Evolutionary conservation across 2,113 vertebrate genomes (phyloP), one percentile per base, ranked within the genome.

Genomic region (Austrofundulus limnaeus): DNA sequence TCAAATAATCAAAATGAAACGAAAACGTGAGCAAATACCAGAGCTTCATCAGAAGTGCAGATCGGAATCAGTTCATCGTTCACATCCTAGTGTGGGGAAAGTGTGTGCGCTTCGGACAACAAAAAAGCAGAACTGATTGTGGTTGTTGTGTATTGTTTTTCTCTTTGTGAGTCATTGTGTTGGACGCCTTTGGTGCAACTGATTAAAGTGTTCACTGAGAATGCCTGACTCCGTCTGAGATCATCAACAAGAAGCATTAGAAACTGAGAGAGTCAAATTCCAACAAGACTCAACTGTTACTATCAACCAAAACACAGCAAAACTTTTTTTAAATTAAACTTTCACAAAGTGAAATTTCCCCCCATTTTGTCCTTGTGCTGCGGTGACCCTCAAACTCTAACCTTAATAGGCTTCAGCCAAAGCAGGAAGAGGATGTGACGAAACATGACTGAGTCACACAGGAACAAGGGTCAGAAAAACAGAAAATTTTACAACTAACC

Each of bases 401-500:
- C 38, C 13, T 34, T 46, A 61, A 66, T 51, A 55, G 7, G 34
- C 56, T 42, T 39, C 28, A 49, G 60, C 58, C 66, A 70, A 72
- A 73, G 45, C 85, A 74, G 50, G 42, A 74, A 77, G 70, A 86
- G 88, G 83, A 17, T 77, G 73, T 74, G 77, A 62, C 41, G 19
- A 80, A 78, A 84, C 84, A 80, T 85, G 85, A 90, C 75, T 68
- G 61, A 83, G 77, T 77, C 46, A 74, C 20, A 67, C 50, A 21
- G 50, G n/a, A 63, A 60, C 37, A 56, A 25, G 4, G 10, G 28
- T 50, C 15, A 39, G 43, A 24, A 59, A 45, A 39, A 71, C 24
- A 7, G 1, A 8, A 2, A 3, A 53, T 72, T 61, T 68, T 47
- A 14, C 46, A 49, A 54, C 41, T 42, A 15, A 53, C 11, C 60